These are phyloP conservation scores for Tamandua tetradactyla DNA, from an alignment of 2,797 vertebrate genomes.

Conservation along the genomic window DNA sequence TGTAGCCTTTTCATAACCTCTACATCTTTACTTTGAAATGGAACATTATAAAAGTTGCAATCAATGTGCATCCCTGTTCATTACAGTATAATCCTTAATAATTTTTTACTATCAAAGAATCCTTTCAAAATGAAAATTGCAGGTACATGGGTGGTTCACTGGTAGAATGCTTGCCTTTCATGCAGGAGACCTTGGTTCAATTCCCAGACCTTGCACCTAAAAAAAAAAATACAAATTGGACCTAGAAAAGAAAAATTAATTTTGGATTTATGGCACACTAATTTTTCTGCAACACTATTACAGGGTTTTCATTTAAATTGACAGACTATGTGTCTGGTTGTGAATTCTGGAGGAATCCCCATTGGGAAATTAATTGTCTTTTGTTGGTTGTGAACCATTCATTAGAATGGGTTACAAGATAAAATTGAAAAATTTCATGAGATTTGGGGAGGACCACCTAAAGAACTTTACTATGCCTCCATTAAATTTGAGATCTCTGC, in stretches of 20 bases:
- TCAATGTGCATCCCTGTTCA: constrained; percentile 49
- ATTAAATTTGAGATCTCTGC: constrained; percentile 43
- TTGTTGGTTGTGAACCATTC: constrained; percentile 38
- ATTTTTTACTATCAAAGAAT: constrained; percentile 50
- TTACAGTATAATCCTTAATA: constrained; percentile 45
- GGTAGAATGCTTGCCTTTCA: no score
- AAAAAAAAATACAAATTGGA: no score
- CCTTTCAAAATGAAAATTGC: constrained; percentile 74
- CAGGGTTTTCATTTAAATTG: constrained; percentile 20
- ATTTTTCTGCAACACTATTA: constrained; percentile 23
- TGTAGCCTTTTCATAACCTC: constrained; percentile 26
- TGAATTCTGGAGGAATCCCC: constrained; percentile 49
- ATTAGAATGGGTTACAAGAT: constrained; percentile 13
- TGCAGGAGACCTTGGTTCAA: no score
- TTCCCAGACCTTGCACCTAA: no score
- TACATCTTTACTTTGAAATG: constrained; percentile 4
- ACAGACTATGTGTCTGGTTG: constrained; percentile 27
- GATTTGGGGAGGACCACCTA: not conserved
- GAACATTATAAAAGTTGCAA: constrained; percentile 41
- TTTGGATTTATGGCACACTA: constrained; percentile 64
- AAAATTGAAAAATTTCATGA: constrained; percentile 47
- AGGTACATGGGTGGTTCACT: no score
- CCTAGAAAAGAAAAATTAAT: constrained; percentile 66
- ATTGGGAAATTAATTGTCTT: constrained; percentile 9
- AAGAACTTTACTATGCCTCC: not conserved